Base-by-base conservation (phyloP, 2,888 invertebrate genomes). In the Cloeon dipterum region DNA sequence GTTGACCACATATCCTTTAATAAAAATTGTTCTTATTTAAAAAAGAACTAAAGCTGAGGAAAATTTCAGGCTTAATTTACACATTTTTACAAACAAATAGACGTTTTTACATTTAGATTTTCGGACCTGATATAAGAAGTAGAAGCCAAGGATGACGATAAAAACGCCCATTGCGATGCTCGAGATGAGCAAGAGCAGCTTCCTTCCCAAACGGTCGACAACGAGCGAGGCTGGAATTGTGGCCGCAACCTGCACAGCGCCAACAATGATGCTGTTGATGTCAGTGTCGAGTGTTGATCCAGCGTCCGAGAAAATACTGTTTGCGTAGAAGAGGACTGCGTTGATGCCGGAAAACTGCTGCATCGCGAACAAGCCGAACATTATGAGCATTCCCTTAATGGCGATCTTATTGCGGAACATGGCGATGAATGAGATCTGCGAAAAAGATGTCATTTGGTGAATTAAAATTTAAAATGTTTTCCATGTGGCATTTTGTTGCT, bases 361-460 rank as follows among this genome's bases (percentile, higher is more conserved):
- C 58, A 88, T 81, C 47, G 85, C 59, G 86, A 89, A 88, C 5
- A 89, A 62, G 3, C 74, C 70, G 50, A 76, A 70, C 43, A 72
- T 72, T 40, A 83, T 76, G 11, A 71, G 40, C 3, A 79, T 55
- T 1, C 74, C 78, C 50, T 69, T 74, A 17, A 67, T 52, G 0
- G 75, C 69, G 0, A 68, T 66, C 2, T 23, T 35, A 2, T 60
- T 61, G 10, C 40, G 35, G 3, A 34, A 21, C n/a, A 19, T 3
- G 5, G n/a, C 11, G 10, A 38, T 8, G 13, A 77, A 63, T 1
- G 70, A 65, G 2, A 59, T 50, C 5, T 48, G 39, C 40, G 75
- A 35, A 59, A 54, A 10, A n/a, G n/a, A n/a, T n/a, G n/a, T n/a
- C n/a, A n/a, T n/a, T n/a, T n/a, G n/a, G n/a, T n/a, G n/a, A n/a